Evolutionary conservation across 2,113 vertebrate genomes (phyloP).

Genomic region (Thunnus maccoyii): DNA sequence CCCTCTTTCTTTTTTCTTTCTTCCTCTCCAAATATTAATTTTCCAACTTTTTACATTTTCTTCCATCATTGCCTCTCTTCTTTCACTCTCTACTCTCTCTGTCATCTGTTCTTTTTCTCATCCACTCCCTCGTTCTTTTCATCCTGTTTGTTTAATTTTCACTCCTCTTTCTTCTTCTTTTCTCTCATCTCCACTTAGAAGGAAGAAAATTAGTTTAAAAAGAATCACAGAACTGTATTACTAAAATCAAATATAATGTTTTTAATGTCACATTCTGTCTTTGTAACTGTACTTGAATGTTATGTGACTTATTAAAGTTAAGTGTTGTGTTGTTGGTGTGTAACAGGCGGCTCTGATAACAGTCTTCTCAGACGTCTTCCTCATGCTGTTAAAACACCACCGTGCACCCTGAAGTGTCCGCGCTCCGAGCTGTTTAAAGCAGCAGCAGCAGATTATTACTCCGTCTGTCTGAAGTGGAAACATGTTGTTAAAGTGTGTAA

Average conservation of each 20-base stretch:
- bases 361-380: neutral
- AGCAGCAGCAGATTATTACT: constrained; percentile 15
- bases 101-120: too few species aligned
- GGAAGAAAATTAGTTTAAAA: too few species aligned
- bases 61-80: neutral
- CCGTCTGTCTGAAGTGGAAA: constrained; percentile 13
- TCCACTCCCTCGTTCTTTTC: neutral
- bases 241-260: too few species aligned
- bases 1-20: too few species aligned
- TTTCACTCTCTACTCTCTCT: neutral
- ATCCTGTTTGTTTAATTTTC: neutral
- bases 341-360: neutral
- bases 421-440: constrained; percentile 15
- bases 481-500: constrained; percentile 26
- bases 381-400: constrained; percentile 10
- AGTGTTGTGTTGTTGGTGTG: neutral
- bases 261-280: too few species aligned
- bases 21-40: too few species aligned
- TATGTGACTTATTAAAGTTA: neutral
- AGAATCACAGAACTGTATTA: too few species aligned
- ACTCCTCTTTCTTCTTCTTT: neutral
- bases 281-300: too few species aligned
- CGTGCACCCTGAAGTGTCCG: neutral
- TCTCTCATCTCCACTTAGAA: neutral
- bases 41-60: too few species aligned